phyloP scores from a whole-genome alignment of 2,113 vertebrate genomes.

The Peromyscus leucopus region DNA sequence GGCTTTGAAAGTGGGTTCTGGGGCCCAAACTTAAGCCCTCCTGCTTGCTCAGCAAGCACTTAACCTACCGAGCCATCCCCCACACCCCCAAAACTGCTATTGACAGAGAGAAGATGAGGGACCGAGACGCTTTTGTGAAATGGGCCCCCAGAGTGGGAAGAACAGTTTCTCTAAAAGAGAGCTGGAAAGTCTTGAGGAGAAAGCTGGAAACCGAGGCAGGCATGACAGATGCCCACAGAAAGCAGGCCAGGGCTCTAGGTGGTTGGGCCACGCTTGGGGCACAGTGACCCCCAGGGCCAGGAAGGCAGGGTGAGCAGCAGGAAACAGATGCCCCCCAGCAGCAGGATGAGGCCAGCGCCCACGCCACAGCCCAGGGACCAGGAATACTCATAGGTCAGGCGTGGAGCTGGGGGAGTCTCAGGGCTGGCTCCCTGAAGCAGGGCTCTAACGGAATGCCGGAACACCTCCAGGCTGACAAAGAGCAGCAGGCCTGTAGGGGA shows the following conservation, averaged over 20 bases:
- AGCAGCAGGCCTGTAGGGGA: slow-evolving; percentile 91
- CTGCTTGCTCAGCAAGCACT: not conserved
- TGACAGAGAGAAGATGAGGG: not conserved
- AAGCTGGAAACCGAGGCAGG: not conserved
- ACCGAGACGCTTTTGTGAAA: not conserved
- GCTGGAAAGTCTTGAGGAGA: not conserved
- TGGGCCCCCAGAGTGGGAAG: not conserved
- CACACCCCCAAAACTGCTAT: not conserved
- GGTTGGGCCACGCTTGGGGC: slow-evolving; percentile 6
- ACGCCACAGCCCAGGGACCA: slow-evolving; percentile 93
- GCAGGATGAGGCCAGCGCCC: slow-evolving; percentile 89
- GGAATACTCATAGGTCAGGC: slow-evolving; percentile 90
- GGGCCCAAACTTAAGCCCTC: not conserved
- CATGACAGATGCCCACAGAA: not conserved
- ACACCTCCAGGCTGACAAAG: slow-evolving; percentile 90
- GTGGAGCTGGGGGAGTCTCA: slow-evolving; percentile 66
- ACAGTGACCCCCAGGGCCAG: slow-evolving; percentile 53
- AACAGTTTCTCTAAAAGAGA: not conserved
- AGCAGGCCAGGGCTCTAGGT: not conserved
- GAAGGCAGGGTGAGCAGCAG: slow-evolving; percentile 89
- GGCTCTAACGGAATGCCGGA: slow-evolving; percentile 91
- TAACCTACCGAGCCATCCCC: not conserved
- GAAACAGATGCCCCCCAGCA: slow-evolving; percentile 90
- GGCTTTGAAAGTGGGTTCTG: too few relatives aligned
- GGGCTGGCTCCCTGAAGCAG: slow-evolving; percentile 88